A percentile compares a stretch with the other conserved stretches of the same genome.
Evolutionary conservation across 2,888 invertebrate species (phyloP).

Genomic region (Volucella zonaria): DNA sequence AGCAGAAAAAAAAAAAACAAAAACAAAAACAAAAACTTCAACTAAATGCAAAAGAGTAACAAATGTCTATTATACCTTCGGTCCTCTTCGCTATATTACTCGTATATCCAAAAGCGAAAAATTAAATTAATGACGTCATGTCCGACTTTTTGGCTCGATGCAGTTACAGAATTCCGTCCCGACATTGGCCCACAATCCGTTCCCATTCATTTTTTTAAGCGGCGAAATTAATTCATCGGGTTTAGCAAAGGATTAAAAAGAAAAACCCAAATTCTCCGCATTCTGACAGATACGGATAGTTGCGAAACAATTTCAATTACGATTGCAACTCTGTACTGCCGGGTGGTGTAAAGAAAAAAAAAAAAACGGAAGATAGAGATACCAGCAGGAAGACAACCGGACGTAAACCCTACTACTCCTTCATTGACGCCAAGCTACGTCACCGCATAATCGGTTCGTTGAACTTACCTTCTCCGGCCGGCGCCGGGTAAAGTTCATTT

Average conservation of each 20-base stretch:
- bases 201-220: neutral
- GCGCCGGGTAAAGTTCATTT: slow-evolving; percentile 46
- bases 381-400: slow-evolving; percentile 6
- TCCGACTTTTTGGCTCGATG: neutral
- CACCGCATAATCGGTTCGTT: slow-evolving; percentile 46
- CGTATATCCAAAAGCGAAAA: neutral
- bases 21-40: neutral
- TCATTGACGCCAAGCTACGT: slow-evolving; percentile 48
- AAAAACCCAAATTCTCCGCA: neutral
- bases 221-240: slow-evolving; percentile 5
- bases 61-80: neutral
- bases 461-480: slow-evolving; percentile 42
- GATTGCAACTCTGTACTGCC: slow-evolving; percentile 24
- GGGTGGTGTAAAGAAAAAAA: neutral
- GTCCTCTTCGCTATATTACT: neutral
- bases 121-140: slow-evolving; percentile 28
- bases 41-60: slow-evolving; percentile 17
- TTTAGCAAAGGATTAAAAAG: neutral
- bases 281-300: neutral
- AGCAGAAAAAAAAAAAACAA: slow-evolving; percentile 6
- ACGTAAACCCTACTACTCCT: slow-evolving; percentile 9
- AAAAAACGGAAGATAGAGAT: slow-evolving; percentile 1
- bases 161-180: neutral
- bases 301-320: slow-evolving; percentile 34
- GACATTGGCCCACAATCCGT: slow-evolving; percentile 32